Conservation (phyloP, 2,797 vertebrate genomes). For the Apodemus agrarius region DNA sequence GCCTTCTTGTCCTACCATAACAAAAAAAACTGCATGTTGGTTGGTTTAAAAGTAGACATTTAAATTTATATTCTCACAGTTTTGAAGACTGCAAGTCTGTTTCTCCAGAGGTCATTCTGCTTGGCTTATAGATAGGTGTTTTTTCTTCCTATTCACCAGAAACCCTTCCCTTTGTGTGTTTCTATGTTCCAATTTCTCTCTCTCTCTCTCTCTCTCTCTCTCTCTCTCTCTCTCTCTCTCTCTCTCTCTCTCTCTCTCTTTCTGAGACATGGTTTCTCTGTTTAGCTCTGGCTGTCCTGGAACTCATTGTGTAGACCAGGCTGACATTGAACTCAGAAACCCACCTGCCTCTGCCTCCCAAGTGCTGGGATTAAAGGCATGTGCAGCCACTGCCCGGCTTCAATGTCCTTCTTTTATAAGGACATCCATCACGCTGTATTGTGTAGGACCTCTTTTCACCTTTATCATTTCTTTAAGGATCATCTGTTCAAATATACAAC, state of each 20-base stretch:
- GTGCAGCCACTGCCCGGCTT: too few relatives aligned
- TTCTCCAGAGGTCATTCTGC: background rate
- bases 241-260: too few relatives aligned
- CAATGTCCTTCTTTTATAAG: background rate
- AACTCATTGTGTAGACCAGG: too few relatives aligned
- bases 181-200: background rate
- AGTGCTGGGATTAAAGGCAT: too few relatives aligned
- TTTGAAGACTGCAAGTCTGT: background rate
- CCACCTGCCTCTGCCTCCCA: too few relatives aligned
- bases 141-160: background rate
- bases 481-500: background rate
- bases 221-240: too few relatives aligned
- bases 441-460: background rate
- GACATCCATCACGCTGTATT: background rate
- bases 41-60: background rate
- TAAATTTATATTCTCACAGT: background rate
- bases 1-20: background rate
- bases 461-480: background rate
- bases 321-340: too few relatives aligned
- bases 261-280: too few relatives aligned
- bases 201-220: too few relatives aligned
- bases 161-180: background rate
- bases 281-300: too few relatives aligned
- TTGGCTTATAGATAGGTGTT: background rate
- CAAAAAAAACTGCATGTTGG: background rate